Evolutionary conservation across 2,888 invertebrate genomes (phyloP), one percentile per base, ranked within the genome.

Genomic region (Protonemura montana): DNA sequence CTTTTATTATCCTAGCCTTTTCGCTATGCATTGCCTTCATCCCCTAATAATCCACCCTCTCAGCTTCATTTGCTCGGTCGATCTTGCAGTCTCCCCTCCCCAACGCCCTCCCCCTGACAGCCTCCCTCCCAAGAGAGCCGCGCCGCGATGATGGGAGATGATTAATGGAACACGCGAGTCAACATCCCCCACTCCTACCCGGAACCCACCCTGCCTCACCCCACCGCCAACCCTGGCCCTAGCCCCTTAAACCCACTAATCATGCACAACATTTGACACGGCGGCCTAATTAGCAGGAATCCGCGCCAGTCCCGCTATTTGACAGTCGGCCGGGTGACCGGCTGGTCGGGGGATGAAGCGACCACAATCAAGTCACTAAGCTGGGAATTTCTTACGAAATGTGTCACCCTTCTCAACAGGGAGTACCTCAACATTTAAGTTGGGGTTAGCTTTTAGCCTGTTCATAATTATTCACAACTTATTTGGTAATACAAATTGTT

Each of bases 151-250:
- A 89, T 89, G 89, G 88, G 89, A 89, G 89, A 89, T 90, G 90
- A 90, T 90, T 90, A 89, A 90, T 90, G 90, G 89, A 88, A 89
- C 89, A 88, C 89, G 88, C 88, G 88, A 89, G 89, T 89, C 89
- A 89, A 89, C 90, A 89, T 89, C 88, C 88, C 89, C 89, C 89
- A 88, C 88, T 89, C 88, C 89, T 13, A 41, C 6, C 89, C 89
- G 88, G 88, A 85, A 87, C 87, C 88, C 87, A 86, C 87, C 86
- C 86, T 30, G 13, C 76, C 3, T 7, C 76, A 29, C 82, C 35
- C 41, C 81, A 28, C 41, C 16, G 82, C 85, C 87, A 87, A 88
- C 88, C n/a, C 35, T 3, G 0, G 30, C n/a, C 6, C 16, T 21
- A 28, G 82, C 6, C 29, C 28, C 26, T 78, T 26, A 78, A 78